Base-by-base conservation (phyloP, 1,140 invertebrate species). In the Lasioglossum baleicum region DNA sequence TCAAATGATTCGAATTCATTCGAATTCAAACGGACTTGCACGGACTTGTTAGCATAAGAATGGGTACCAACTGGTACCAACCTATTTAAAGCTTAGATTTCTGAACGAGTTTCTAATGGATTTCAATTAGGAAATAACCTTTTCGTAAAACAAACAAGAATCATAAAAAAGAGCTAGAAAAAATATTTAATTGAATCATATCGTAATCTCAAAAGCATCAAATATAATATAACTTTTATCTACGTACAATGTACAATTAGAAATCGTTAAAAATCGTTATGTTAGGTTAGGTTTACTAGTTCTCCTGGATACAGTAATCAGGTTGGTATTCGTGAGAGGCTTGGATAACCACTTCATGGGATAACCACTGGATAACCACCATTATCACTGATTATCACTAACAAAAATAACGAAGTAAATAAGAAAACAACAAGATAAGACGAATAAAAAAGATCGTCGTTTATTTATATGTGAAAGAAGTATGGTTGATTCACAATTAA, bases 1-100 rank as follows among this genome's bases (percentile, higher is more conserved):
- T 35, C 22, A 2, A 60, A 31, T 7, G 67, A 63, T 77, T 78
- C 51, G 65, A 79, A 79, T 79, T 73, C 61, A 63, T 77, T 78
- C 51, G 65, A 79, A 79, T 79, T 73, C 61, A 66, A 79, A 79
- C 3, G 0, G 8, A 15, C 10, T 3, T 51, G 51, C 73, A 79
- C 7, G 0, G 8, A 15, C 10, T 3, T 51, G 51, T 22, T 26
- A 15, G 10, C 35, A 10, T 7, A 42, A 31, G 3, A 26, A 13
- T 26, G 1, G 26, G 26, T 78, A 65, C 68, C 22, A 65, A 58
- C 56, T n/a, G 26, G 26, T 78, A 65, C 68, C 22, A 65, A 58
- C 56, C n/a, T n/a, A n/a, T n/a, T 8, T 75, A 66, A 22, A 3
- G 31, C 1, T 7, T 22, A 11, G n/a, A 48, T 48, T 48, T 48